Percentiles rank a stretch among this genome's conserved stretches.
Conservation (phyloP, 2,888 invertebrate genomes). For the Orthosia gothica region DNA sequence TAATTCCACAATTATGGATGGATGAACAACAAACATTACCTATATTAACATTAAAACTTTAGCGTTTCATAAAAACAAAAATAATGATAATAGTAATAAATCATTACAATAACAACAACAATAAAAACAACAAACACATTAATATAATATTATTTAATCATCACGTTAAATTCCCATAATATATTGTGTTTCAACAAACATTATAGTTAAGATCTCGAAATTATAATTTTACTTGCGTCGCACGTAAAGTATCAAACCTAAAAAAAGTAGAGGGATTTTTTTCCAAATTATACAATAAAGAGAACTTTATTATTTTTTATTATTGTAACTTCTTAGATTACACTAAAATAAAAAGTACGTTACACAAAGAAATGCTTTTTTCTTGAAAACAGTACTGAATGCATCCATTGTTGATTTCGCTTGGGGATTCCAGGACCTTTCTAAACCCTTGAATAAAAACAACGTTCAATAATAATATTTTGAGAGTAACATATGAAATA, state of each 20-base stretch:
- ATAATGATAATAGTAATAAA: no score
- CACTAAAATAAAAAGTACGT: background rate
- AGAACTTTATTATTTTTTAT: background rate
- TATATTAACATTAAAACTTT: no score
- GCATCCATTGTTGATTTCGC: conserved; percentile 4
- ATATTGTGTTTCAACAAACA: no score
- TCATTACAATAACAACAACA: no score
- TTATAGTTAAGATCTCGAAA: no score
- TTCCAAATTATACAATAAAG: background rate
- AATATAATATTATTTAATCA: no score
- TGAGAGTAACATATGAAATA: conserved; percentile 15
- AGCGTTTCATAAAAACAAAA: no score
- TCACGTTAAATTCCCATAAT: no score
- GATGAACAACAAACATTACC: no score
- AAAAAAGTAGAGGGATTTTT: background rate
- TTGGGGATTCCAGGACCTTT: background rate
- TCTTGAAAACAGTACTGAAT: background rate
- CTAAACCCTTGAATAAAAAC: conserved; percentile 21
- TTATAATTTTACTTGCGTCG: no score
- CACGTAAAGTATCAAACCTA: background rate
- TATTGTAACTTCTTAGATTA: background rate
- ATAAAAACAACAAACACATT: no score
- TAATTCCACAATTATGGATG: no score
- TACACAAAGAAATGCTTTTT: background rate
- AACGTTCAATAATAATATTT: conserved; percentile 4